These are phyloP conservation scores for Phacellophora camtschatica DNA, from an alignment of 30 jellyfish, hydroid and myxozoan genomes.

Conservation along the genomic window DNA sequence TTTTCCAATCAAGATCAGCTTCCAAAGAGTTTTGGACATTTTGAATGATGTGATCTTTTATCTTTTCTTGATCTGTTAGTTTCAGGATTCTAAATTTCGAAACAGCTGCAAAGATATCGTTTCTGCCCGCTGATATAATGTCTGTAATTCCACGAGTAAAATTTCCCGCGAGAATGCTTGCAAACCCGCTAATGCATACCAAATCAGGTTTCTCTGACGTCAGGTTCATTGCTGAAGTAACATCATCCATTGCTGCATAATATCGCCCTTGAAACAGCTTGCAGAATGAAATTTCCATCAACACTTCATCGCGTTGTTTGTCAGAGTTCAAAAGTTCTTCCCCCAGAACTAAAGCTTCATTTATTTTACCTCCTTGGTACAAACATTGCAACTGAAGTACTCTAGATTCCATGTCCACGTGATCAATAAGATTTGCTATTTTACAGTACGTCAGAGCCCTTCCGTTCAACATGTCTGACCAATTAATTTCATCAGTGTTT, in stretches of 20 bases:
- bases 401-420: not conserved
- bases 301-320: not conserved
- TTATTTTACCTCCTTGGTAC: not conserved
- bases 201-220: not conserved
- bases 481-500: not conserved
- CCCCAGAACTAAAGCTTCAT: conserved; percentile 34
- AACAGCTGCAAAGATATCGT: conserved; percentile 21
- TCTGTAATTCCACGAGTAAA: conserved; percentile 37
- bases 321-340: not conserved
- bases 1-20: not conserved
- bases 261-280: conserved; percentile 11
- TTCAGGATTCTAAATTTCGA: conserved; percentile 27
- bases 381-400: conserved; percentile 28
- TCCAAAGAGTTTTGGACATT: conserved; percentile 13
- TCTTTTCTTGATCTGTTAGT: conserved; percentile 51
- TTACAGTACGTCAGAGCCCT: conserved; percentile 42
- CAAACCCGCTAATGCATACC: conserved; percentile 48
- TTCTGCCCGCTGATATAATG: conserved; percentile 40
- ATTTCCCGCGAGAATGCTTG: conserved; percentile 37
- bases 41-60: conserved; percentile 11
- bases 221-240: conserved; percentile 4
- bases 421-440: conserved; percentile 13
- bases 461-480: not conserved
- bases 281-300: conserved; percentile 23
- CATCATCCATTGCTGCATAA: conserved; percentile 18